Conservation (phyloP, 2,797 vertebrate species). For the Apodemus agrarius region DNA sequence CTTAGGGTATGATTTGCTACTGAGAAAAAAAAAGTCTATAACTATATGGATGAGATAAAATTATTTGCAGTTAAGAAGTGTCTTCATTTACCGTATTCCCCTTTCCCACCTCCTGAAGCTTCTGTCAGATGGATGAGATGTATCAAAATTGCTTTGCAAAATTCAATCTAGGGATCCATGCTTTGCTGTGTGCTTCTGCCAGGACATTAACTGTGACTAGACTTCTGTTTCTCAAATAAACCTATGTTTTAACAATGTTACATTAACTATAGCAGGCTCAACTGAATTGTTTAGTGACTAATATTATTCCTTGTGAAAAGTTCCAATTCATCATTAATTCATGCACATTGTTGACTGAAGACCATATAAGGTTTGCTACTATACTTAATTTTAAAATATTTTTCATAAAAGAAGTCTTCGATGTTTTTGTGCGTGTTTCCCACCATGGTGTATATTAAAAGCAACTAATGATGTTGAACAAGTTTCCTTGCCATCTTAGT, state of each 20-base stretch:
- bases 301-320: constrained; percentile 39
- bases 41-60: constrained; percentile 38
- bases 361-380: constrained; percentile 1
- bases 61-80: constrained; percentile 49
- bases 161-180: not conserved
- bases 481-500: not conserved
- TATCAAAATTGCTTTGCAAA: constrained; percentile 10
- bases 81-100: constrained; percentile 6
- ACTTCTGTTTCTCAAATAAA: constrained; percentile 2
- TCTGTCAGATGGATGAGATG: not conserved
- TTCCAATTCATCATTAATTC: constrained; percentile 15
- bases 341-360: not conserved
- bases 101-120: not conserved
- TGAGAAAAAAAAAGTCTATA: constrained; percentile 58
- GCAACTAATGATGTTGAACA: not conserved
- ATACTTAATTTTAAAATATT: constrained; percentile 5
- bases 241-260: not conserved
- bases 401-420: not conserved
- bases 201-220: not conserved
- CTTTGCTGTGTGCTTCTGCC: not conserved
- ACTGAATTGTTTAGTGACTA: constrained; percentile 32
- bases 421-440: constrained; percentile 38
- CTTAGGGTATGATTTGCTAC: constrained; percentile 23
- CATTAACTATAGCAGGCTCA: constrained; percentile 23
- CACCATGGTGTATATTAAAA: not conserved